These are phyloP conservation scores for Chloropsis cyanopogon DNA, from an alignment of 2,113 vertebrate genomes.

Conservation along the genomic window DNA sequence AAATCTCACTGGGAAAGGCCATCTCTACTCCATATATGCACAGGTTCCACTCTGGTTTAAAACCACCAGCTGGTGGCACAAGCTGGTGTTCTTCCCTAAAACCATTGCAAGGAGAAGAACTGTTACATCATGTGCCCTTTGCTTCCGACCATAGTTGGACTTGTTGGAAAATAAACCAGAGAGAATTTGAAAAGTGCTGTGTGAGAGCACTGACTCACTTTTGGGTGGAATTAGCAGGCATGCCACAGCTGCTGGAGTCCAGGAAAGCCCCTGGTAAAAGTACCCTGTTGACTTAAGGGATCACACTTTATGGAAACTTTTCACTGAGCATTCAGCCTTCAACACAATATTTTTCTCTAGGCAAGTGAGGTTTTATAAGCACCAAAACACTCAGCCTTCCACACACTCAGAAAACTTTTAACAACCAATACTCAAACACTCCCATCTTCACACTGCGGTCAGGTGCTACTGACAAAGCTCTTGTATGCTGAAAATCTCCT, in stretches of 20 bases:
- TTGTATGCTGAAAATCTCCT: neutral
- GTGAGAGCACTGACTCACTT: neutral
- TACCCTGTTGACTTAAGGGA: neutral
- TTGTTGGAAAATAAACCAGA: neutral
- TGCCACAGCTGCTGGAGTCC: neutral
- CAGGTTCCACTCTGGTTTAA: neutral
- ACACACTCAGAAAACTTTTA: neutral
- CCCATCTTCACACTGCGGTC: fast-evolving
- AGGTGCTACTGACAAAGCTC: neutral
- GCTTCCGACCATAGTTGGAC: neutral
- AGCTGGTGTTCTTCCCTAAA: neutral
- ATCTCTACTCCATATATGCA: neutral
- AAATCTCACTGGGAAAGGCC: neutral
- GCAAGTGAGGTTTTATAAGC: neutral
- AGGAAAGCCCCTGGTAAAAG: neutral
- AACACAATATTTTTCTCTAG: neutral
- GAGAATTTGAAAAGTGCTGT: neutral
- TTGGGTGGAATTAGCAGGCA: neutral
- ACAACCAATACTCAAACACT: neutral
- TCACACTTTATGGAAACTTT: neutral
- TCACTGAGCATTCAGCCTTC: neutral
- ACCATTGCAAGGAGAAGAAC: neutral
- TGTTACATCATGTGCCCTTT: neutral
- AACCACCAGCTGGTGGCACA: neutral
- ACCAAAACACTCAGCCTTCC: neutral